Evolutionary conservation across 2,113 vertebrate species (phyloP), one percentile per base, ranked within the genome.

Genomic region (Ciconia boyciana): DNA sequence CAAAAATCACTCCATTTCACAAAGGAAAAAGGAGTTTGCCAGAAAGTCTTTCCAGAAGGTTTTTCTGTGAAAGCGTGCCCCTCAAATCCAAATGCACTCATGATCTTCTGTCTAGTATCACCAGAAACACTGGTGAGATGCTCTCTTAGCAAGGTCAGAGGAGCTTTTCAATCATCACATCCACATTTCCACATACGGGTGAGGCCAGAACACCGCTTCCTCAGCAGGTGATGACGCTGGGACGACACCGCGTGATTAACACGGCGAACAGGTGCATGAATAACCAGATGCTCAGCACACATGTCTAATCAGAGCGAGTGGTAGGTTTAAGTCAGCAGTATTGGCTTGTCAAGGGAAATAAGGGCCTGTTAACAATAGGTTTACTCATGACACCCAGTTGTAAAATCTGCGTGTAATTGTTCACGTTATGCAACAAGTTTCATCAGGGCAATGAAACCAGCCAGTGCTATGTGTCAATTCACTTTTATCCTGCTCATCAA

Each of bases 401-500:
- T 96, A 92, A 95, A 62, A 91, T 61, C 4, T 46, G 29, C 11
- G 1, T 65, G n/a, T 91, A 29, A 76, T 78, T 93, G 34, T 81
- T 69, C 49, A 21, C 0, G 1, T 97, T 96, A 88, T 5, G 62
- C 54, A 57, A 72, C 0, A 6, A 13, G 43, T 84, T 94, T 90
- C 7, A 10, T 93, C 72, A 68, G 34, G 76, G 69, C 24, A 3
- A 9, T 14, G 89, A 96, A 96, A 95, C 78, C 46, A 54, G 91
- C 60, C 19, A n/a, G 31, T 16, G 64, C 82, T 92, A n/a, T 32
- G 51, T 74, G 78, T 95, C 93, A 96, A 58, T 89, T 94, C 17
- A 6, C 39, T 91, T 98, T 96, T 96, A 95, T 89, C 52, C 72
- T 43, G 32, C 41, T 94, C 57, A 60, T 96, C 93, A 91, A 46